A percentile compares a stretch with the other conserved stretches of the same genome.
These are phyloP conservation scores for Anguilla japonica DNA, from an alignment of 2,113 vertebrate species.

Conservation along the genomic window DNA sequence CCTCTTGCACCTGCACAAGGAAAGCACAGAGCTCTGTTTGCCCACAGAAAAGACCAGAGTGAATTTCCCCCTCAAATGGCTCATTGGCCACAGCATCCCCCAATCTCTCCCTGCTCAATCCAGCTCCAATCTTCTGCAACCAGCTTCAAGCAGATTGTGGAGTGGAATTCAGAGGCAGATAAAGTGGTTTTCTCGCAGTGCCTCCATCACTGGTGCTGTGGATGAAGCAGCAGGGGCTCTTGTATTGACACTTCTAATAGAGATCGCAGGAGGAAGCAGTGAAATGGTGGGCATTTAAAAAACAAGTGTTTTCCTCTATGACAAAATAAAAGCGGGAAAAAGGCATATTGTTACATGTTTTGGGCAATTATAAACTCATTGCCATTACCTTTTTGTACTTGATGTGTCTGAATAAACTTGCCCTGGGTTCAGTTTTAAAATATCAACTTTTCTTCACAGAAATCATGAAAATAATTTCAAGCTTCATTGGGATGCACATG, in stretches of 20 bases:
- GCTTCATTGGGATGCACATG: not conserved
- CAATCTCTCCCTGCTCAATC: not conserved
- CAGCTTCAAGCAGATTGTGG: not conserved
- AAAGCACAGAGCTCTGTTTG: not conserved
- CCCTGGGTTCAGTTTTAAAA: not conserved
- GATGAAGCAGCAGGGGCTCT: not conserved
- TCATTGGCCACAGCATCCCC: not conserved
- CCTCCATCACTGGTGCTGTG: not conserved
- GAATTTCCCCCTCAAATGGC: not conserved
- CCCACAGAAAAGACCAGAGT: not conserved
- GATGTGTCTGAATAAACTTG: not conserved
- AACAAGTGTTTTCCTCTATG: not conserved
- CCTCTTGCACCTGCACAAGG: not conserved
- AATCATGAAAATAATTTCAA: not conserved
- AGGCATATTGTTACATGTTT: not conserved
- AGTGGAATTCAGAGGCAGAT: not conserved
- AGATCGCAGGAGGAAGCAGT: not conserved
- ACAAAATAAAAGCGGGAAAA: not conserved
- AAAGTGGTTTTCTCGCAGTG: not conserved
- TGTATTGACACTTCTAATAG: not conserved
- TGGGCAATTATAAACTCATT: not conserved
- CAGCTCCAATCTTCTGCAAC: not conserved
- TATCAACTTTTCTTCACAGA: not conserved
- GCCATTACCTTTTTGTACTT: not conserved
- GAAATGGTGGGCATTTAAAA: not conserved